These are phyloP conservation scores for Orthonychiurus folsomi DNA, from an alignment of 2,888 invertebrate genomes.

Conservation along the genomic window DNA sequence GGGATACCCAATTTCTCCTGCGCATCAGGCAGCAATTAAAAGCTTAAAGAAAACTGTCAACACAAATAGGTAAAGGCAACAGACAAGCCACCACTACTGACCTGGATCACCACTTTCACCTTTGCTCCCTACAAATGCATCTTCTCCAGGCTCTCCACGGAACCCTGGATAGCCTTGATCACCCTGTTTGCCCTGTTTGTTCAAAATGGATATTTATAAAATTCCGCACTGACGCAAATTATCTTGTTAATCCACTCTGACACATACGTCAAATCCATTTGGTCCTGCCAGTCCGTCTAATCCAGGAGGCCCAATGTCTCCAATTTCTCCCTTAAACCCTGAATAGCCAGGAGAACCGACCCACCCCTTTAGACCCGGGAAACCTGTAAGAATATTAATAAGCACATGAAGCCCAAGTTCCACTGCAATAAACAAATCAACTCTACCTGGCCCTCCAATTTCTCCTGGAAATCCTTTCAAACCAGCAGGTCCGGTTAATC, in stretches of 20 bases:
- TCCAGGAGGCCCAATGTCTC: conserved; percentile 18
- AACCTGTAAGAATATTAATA: not conserved
- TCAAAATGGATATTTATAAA: not conserved
- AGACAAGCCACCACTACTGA: not conserved
- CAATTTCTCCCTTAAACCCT: conserved; percentile 21
- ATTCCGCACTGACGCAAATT: not conserved
- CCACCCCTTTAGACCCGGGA: conserved; percentile 2
- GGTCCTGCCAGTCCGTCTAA: conserved; percentile 3
- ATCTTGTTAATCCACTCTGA: not conserved
- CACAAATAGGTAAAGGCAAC: not conserved
- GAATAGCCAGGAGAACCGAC: conserved; percentile 17
- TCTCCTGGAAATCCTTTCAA: conserved; percentile 51
- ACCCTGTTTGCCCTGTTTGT: conserved; percentile 23
- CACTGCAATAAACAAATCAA: too few species aligned
- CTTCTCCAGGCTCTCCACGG: conserved; percentile 33
- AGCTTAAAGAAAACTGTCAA: not conserved
- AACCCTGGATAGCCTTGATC: conserved; percentile 29
- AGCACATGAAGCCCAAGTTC: too few species aligned
- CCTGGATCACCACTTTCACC: conserved; percentile 30
- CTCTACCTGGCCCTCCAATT: conserved; percentile 9
- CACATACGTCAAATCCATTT: not conserved
- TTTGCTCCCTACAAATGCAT: conserved; percentile 23
- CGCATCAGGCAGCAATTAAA: not conserved
- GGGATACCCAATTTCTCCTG: conserved; percentile 14
- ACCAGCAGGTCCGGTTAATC: conserved; percentile 46